Evolutionary conservation across 2,888 invertebrate species (phyloP), one percentile per base, ranked within the genome.

Genomic region (Liopterus haemorrhoidalis): DNA sequence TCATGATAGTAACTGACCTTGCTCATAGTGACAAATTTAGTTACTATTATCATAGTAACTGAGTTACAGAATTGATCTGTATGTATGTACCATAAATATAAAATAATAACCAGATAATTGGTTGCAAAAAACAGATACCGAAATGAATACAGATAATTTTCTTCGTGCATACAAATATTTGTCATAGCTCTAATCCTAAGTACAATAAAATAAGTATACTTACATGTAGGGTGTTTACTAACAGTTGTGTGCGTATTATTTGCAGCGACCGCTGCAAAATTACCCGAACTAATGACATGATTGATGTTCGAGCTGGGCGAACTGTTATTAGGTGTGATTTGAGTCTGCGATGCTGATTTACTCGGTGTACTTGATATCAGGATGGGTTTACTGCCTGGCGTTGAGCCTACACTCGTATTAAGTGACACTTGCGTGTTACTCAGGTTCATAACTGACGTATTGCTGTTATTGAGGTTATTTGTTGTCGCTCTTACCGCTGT

Each of bases 401-500:
- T 66, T 46, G 67, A 66, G 49, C 59, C 61, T 51, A 63, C 62
- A 53, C 67, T 57, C 2, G 61, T 70, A 63, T 70, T 67, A 39
- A 62, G 60, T 30, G 67, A 55, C 44, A 51, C 24, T 33, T 50
- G 49, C 12, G 37, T 39, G 22, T 55, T 54, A 49, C 64, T 67
- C 40, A 64, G 64, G 52, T 68, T 73, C 56, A 73, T 59, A 57
- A 72, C 67, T 50, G 72, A 70, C 59, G 65, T 68, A 64, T 70
- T 73, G 63, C 65, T 72, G 64, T 71, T 73, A 70, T 60, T 51
- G 67, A 51, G 35, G 54, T 50, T 49, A 59, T 57, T 44, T 51
- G 62, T 69, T 63, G 70, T 78, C 70, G 82, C 82, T 69, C 81
- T 78, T 59, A 91, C 81, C 56, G 90, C 85, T 64, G 83, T 83